Conservation (phyloP, 1,140 invertebrate species). For the Helicorthomorpha holstii region DNA sequence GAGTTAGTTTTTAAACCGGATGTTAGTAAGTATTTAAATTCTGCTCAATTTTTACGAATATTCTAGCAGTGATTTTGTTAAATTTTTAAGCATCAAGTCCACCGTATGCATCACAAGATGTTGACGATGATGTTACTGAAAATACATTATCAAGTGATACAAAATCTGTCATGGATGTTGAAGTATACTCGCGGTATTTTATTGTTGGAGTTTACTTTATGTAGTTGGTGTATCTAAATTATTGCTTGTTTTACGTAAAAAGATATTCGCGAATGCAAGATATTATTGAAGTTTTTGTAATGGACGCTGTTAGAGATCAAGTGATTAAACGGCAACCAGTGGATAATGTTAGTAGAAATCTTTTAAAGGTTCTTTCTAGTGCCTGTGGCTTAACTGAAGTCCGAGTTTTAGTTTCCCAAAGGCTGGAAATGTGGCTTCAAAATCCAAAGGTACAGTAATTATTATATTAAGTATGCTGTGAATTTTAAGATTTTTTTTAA, state of each 20-base stretch:
- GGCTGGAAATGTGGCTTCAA: slow-evolving; percentile 84
- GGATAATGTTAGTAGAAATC: slow-evolving; percentile 71
- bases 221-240: too few species aligned
- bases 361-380: slow-evolving; percentile 63
- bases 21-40: slow-evolving; percentile 10
- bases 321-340: slow-evolving; percentile 61
- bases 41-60: not conserved
- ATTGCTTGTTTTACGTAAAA: too few species aligned
- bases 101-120: slow-evolving; percentile 10
- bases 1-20: slow-evolving; percentile 30
- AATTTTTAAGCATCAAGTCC: slow-evolving; percentile 13
- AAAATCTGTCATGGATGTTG: slow-evolving; percentile 6
- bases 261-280: slow-evolving; percentile 45
- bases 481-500: not conserved
- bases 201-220: not conserved
- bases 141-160: slow-evolving; percentile 7
- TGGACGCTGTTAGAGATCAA: slow-evolving; percentile 76
- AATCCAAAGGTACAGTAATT: slow-evolving; percentile 54
- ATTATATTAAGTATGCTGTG: not conserved
- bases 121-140: slow-evolving; percentile 12
- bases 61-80: not conserved
- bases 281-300: slow-evolving; percentile 57
- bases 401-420: slow-evolving; percentile 56
- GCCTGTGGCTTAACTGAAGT: slow-evolving; percentile 69
- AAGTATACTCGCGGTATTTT: slow-evolving; percentile 1